These are phyloP conservation scores for Malthinus flaveolus DNA, from an alignment of 2,888 invertebrate species.

Conservation along the genomic window DNA sequence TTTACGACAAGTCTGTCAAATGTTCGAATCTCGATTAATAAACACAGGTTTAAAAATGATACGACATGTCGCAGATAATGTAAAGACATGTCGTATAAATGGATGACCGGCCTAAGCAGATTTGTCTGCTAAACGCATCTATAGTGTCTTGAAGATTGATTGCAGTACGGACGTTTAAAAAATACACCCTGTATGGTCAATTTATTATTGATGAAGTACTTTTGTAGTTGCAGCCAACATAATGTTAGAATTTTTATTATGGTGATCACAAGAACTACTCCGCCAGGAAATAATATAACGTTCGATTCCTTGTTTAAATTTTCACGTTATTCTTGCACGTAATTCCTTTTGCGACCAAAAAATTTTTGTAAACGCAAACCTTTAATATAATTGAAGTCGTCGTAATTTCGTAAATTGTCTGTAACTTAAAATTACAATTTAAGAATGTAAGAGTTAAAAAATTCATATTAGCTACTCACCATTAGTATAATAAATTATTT, in stretches of 20 bases:
- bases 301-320: conserved; percentile 35
- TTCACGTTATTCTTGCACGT: conserved; percentile 49
- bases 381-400: conserved; percentile 38
- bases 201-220: conserved; percentile 48
- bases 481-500: conserved; percentile 41
- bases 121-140: no score
- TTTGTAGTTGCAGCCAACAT: conserved; percentile 60
- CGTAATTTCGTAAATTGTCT: conserved; percentile 7
- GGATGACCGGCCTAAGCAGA: no score
- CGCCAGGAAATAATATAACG: conserved; percentile 51
- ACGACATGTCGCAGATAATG: no score
- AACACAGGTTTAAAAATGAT: no score
- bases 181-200: no score
- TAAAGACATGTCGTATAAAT: no score
- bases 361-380: conserved; percentile 47
- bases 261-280: conserved; percentile 51
- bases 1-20: no score
- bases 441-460: background rate
- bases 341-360: conserved; percentile 48
- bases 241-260: conserved; percentile 49
- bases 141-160: no score
- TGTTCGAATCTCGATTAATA: no score
- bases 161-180: no score
- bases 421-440: conserved; percentile 11
- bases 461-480: conserved; percentile 10